These are phyloP conservation scores for Dryobates pubescens DNA, from an alignment of 2,797 vertebrate species.

Conservation along the genomic window DNA sequence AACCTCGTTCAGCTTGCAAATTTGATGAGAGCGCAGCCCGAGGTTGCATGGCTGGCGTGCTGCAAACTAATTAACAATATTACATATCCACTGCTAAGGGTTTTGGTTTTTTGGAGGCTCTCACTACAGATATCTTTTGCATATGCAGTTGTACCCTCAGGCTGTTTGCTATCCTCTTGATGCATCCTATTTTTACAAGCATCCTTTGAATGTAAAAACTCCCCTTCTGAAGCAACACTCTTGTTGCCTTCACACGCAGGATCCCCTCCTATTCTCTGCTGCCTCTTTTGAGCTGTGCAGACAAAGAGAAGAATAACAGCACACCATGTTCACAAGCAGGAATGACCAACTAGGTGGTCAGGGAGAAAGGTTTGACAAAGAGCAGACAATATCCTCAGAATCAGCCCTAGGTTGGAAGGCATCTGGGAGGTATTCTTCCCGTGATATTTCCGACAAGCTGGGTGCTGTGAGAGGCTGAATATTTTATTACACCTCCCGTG, in stretches of 20 bases:
- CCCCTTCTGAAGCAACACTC: neutral
- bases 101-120: neutral
- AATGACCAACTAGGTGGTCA: neutral
- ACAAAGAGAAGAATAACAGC: conserved; percentile 15
- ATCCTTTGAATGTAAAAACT: neutral
- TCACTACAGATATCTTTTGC: neutral
- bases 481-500: conserved; percentile 48
- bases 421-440: neutral
- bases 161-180: conserved; percentile 26
- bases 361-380: conserved; percentile 1
- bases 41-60: neutral
- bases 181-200: conserved; percentile 11
- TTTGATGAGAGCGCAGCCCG: conserved; percentile 15
- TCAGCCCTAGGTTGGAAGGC: neutral
- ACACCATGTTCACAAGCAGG: neutral
- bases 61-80: conserved; percentile 57
- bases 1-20: conserved; percentile 5
- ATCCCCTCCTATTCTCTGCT: neutral
- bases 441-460: neutral
- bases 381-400: neutral
- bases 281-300: neutral
- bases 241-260: neutral
- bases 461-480: conserved; percentile 26
- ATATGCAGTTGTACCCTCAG: conserved; percentile 39
- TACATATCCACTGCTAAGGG: neutral